Percentiles rank a stretch among this genome's conserved stretches.
Conservation (phyloP, 2,797 vertebrate species). For the Babyrousa celebensis region DNA sequence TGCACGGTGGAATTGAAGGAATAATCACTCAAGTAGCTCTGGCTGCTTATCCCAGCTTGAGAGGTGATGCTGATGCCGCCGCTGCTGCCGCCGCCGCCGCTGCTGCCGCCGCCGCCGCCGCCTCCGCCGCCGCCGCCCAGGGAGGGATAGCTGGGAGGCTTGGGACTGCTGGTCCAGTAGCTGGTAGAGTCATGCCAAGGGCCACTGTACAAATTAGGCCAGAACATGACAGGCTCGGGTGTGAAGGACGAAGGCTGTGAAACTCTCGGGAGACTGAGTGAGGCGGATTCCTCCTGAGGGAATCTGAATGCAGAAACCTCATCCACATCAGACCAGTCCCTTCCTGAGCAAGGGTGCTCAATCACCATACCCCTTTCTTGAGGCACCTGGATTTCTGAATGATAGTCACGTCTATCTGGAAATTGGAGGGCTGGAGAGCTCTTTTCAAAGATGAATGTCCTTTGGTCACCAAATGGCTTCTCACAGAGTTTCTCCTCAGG, state of each 20-base stretch:
- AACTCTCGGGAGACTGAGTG: slow-evolving; percentile 7
- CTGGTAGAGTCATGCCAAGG: slow-evolving; percentile 64
- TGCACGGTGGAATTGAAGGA: background rate
- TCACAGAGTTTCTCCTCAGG: background rate
- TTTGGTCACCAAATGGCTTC: background rate
- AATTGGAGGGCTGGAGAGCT: background rate
- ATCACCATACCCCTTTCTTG: slow-evolving; percentile 82
- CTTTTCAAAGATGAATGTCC: background rate
- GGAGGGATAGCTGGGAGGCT: background rate
- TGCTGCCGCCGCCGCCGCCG: background rate
- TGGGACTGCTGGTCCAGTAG: background rate
- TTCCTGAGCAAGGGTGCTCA: slow-evolving; percentile 78
- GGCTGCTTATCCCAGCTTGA: background rate
- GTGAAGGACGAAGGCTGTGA: background rate
- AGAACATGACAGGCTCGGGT: slow-evolving; percentile 75
- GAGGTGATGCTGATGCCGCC: background rate
- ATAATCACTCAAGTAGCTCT: background rate
- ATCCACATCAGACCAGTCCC: slow-evolving; percentile 84
- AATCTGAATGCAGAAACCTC: slow-evolving; percentile 80
- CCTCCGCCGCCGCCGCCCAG: background rate
- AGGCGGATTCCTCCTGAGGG: slow-evolving; percentile 81
- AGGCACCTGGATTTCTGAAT: background rate
- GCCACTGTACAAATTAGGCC: slow-evolving; percentile 69
- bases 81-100: background rate
- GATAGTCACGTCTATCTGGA: background rate